Evolutionary conservation across 2,888 invertebrate genomes (phyloP).

Genomic region (Caenorhabditis doughertyi): DNA sequence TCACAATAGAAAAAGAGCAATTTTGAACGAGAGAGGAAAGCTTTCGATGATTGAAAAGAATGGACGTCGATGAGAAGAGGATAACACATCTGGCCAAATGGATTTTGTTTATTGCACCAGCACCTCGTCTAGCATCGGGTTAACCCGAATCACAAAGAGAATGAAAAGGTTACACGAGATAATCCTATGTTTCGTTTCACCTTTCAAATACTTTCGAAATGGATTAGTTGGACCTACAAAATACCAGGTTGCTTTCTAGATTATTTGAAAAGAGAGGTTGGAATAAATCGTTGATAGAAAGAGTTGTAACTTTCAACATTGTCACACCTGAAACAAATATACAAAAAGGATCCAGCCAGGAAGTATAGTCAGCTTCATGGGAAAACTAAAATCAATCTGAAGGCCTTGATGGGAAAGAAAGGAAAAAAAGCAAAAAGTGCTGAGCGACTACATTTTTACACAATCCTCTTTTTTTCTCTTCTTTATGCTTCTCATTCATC

Average conservation of each 20-base stretch:
- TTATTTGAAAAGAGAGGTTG: too few relatives aligned
- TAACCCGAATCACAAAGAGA: slow-evolving; percentile 3
- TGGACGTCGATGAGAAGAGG: slow-evolving; percentile 33
- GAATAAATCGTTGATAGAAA: too few relatives aligned
- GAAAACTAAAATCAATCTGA: neutral
- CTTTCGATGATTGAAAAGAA: slow-evolving; percentile 26
- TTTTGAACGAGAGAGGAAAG: slow-evolving; percentile 2
- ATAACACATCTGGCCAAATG: slow-evolving; percentile 48
- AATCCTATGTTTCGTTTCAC: slow-evolving; percentile 36
- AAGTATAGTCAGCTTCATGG: too few relatives aligned
- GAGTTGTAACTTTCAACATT: too few relatives aligned
- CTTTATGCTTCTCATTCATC: slow-evolving; percentile 36
- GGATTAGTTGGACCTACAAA: neutral
- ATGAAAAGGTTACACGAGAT: slow-evolving; percentile 6
- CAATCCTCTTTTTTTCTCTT: neutral
- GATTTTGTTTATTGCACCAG: slow-evolving; percentile 45
- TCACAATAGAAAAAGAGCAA: slow-evolving; percentile 39
- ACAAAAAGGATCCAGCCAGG: too few relatives aligned
- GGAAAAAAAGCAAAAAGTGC: neutral
- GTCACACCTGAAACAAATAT: too few relatives aligned
- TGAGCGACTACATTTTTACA: slow-evolving; percentile 13
- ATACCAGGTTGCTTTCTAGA: too few relatives aligned
- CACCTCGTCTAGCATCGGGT: neutral
- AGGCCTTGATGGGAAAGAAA: neutral
- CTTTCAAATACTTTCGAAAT: neutral